Conservation (phyloP, 1,140 invertebrate genomes). For the Drosophila oshimai region DNA sequence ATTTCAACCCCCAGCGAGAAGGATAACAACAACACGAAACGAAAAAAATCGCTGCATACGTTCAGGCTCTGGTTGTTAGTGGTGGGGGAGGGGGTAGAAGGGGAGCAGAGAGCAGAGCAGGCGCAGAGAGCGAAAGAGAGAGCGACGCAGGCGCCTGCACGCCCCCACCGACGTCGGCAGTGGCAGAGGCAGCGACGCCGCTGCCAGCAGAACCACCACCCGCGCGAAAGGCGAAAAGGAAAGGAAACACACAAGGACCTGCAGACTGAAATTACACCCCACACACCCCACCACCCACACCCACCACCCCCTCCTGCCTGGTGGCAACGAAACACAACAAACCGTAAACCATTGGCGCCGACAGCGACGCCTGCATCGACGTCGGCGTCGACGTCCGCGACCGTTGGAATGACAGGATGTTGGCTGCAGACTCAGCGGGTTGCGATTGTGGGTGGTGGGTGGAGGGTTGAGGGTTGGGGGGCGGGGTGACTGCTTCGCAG, state of each 20-base stretch:
- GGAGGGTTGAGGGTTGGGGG: background rate
- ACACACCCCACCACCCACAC: slow-evolving; percentile 7
- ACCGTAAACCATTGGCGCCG: slow-evolving; percentile 75
- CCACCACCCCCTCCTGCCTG: slow-evolving; percentile 1
- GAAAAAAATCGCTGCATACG: slow-evolving; percentile 46
- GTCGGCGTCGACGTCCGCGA: slow-evolving; percentile 26
- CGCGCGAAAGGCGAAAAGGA: too few relatives aligned
- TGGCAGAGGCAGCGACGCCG: slow-evolving; percentile 8
- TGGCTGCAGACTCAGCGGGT: slow-evolving; percentile 16
- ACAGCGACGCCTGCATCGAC: slow-evolving; percentile 3
- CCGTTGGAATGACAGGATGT: slow-evolving; percentile 58
- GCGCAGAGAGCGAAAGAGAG: slow-evolving; percentile 15
- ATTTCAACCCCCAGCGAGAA: slow-evolving; percentile 49
- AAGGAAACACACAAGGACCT: slow-evolving; percentile 17
- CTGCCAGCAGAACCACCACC: slow-evolving; percentile 63
- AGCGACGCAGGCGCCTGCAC: slow-evolving; percentile 29
- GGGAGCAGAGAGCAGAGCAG: slow-evolving; percentile 32
- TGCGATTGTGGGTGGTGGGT: slow-evolving; percentile 1
- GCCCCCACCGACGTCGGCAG: slow-evolving; percentile 22
- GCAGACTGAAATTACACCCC: too few relatives aligned
- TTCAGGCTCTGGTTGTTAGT: slow-evolving; percentile 12
- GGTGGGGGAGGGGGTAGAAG: slow-evolving; percentile 3
- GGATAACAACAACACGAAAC: slow-evolving; percentile 15
- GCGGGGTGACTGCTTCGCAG: slow-evolving; percentile 30
- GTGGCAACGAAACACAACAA: slow-evolving; percentile 73